Percentiles rank a stretch among this genome's conserved stretches.
Conservation (phyloP, 2,888 invertebrate species). For the Autographa gamma region DNA sequence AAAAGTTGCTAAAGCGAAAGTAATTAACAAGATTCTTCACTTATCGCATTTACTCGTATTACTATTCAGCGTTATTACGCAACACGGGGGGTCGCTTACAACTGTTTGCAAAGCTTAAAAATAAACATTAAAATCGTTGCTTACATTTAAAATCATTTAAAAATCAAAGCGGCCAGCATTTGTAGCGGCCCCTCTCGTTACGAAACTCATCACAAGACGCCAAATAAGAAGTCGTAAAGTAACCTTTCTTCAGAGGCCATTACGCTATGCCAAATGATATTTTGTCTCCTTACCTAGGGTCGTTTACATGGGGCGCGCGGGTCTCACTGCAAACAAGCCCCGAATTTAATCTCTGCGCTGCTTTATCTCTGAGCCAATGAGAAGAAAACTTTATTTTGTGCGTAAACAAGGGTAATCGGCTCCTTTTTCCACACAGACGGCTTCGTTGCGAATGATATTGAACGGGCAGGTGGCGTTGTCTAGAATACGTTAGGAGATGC, state of each 20-base stretch:
- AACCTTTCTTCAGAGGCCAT: constrained; percentile 82
- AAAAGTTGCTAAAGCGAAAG: constrained; percentile 6
- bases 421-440: constrained; percentile 77
- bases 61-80: constrained; percentile 36
- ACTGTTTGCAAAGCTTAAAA: constrained; percentile 46
- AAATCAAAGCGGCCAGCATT: constrained; percentile 73
- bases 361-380: constrained; percentile 82
- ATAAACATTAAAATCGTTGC: constrained; percentile 50
- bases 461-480: constrained; percentile 77
- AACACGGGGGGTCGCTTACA: constrained; percentile 32
- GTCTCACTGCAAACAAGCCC: constrained; percentile 79
- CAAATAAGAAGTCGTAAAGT: constrained; percentile 86
- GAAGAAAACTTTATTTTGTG: constrained; percentile 86
- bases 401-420: constrained; percentile 85
- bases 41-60: constrained; percentile 32
- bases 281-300: constrained; percentile 79
- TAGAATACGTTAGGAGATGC: constrained; percentile 78
- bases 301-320: constrained; percentile 81
- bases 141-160: constrained; percentile 68
- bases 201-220: constrained; percentile 86
- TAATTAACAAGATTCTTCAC: constrained; percentile 29
- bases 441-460: constrained; percentile 75
- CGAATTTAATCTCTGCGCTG: constrained; percentile 84
- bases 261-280: constrained; percentile 87
- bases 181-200: constrained; percentile 73